Conservation (phyloP, 1,140 invertebrate species). For the Myzus persicae region DNA sequence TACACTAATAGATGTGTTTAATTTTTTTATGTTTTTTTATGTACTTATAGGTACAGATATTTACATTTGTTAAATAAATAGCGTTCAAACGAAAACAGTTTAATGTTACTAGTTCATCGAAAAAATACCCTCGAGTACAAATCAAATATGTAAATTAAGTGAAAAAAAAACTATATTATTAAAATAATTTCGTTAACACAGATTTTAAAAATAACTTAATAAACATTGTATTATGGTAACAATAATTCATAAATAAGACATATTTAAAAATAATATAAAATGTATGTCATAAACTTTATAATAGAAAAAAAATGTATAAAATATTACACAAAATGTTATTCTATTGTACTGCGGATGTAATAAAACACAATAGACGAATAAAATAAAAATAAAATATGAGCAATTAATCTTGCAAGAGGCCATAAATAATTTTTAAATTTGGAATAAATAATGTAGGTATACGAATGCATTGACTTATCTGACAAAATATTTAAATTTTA, state of each 20-base stretch:
- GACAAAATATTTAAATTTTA: not conserved
- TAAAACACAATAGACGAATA: conserved; percentile 15
- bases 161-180: not conserved
- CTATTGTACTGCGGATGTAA: conserved; percentile 4
- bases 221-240: not conserved
- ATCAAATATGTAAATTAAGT: not conserved
- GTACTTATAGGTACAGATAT: not conserved
- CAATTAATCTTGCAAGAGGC: not conserved
- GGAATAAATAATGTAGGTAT: not conserved
- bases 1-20: not conserved
- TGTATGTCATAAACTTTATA: not conserved
- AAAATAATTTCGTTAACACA: not conserved
- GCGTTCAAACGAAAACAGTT: not conserved
- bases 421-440: not conserved
- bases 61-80: not conserved
- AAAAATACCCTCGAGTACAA: not conserved
- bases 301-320: not conserved
- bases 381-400: not conserved
- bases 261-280: not conserved
- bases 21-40: not conserved
- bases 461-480: not conserved
- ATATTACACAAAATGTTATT: not conserved
- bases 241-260: not conserved
- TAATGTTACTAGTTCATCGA: not conserved
- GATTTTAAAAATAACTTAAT: not conserved